phyloP scores from a whole-genome alignment of 1,140 invertebrate genomes.

The Euura lappo region DNA sequence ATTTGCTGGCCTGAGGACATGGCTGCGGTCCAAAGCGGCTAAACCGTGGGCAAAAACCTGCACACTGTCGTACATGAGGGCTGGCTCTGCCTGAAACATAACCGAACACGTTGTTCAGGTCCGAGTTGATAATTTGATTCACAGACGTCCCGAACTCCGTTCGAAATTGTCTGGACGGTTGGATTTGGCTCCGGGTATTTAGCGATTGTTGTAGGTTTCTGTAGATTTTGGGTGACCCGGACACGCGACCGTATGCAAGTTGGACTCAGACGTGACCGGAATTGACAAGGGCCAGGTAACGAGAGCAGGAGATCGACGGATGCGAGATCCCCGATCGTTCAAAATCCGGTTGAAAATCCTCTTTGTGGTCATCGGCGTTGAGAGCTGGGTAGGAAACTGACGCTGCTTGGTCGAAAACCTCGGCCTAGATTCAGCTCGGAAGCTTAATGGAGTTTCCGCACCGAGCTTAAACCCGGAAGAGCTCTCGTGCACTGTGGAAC shows the following conservation, averaged over 20 bases:
- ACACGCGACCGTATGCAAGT: not conserved
- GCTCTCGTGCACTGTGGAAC: not conserved
- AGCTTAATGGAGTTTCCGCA: not conserved
- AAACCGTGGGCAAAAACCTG: slow-evolving; percentile 85
- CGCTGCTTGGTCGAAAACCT: not conserved
- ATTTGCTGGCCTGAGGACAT: slow-evolving; percentile 73
- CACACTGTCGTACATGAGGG: slow-evolving; percentile 90
- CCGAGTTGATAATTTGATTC: no score
- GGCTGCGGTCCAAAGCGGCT: slow-evolving; percentile 73
- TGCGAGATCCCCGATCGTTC: not conserved
- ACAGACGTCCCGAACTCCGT: no score
- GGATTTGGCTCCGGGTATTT: no score
- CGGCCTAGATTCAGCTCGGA: not conserved
- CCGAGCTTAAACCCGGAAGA: not conserved
- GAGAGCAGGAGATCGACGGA: not conserved
- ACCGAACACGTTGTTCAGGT: slow-evolving; percentile 11
- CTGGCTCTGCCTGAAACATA: slow-evolving; percentile 83
- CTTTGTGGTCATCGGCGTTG: not conserved
- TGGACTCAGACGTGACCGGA: not conserved
- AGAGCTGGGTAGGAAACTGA: no score
- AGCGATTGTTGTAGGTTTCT: no score
- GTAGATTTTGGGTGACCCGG: no score
- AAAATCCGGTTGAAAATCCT: not conserved
- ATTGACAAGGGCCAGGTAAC: not conserved
- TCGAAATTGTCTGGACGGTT: no score